Conservation (phyloP, 2,113 vertebrate genomes). For the Prochilodus magdalenae region DNA sequence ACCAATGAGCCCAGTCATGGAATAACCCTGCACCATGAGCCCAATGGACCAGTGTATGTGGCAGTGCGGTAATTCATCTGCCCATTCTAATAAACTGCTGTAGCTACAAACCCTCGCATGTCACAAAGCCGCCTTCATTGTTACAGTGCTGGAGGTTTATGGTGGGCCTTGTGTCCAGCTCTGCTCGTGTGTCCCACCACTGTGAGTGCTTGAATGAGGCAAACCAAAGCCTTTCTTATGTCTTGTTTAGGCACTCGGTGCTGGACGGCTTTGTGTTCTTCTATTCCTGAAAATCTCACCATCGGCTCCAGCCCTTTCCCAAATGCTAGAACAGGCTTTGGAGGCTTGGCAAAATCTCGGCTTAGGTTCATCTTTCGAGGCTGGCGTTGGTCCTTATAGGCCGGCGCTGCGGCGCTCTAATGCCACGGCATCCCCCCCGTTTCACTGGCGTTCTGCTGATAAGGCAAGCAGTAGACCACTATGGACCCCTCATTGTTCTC, state of each 20-base stretch:
- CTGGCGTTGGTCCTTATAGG: conserved; percentile 40
- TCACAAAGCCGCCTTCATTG: too few species aligned
- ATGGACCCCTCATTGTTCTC: conserved; percentile 54
- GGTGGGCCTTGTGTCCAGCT: neutral
- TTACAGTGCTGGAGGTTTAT: too few species aligned
- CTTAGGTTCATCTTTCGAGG: conserved; percentile 40
- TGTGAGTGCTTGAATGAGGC: too few species aligned
- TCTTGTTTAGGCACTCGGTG: neutral
- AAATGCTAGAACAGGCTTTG: conserved; percentile 31
- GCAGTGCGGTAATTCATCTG: too few species aligned
- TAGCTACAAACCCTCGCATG: too few species aligned
- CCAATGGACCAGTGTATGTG: too few species aligned
- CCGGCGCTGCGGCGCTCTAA: conserved; percentile 37
- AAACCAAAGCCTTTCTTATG: neutral
- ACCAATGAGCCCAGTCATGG: too few species aligned
- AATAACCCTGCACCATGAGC: too few species aligned
- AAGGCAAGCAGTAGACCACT: conserved; percentile 53
- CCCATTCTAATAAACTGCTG: too few species aligned
- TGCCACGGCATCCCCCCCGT: conserved; percentile 49
- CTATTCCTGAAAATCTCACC: neutral
- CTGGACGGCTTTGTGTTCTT: neutral
- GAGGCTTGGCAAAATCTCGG: conserved; percentile 46
- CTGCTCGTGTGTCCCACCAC: neutral
- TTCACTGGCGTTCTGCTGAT: conserved; percentile 57
- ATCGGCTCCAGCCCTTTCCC: neutral